phyloP scores from a whole-genome alignment of 2,797 vertebrate species.

The Syngnathus rostellatus region DNA sequence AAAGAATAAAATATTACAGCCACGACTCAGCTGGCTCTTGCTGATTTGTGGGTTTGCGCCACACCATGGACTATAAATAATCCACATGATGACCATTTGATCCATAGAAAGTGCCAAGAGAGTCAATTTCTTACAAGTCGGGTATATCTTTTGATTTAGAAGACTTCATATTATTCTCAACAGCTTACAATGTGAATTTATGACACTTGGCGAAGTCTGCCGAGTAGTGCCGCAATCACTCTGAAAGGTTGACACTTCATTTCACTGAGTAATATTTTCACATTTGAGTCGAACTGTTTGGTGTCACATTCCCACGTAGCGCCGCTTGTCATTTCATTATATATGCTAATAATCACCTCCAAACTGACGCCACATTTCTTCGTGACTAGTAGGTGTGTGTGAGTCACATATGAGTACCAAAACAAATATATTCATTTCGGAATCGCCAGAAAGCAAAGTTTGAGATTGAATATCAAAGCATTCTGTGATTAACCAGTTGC shows the following conservation, averaged over 20 bases:
- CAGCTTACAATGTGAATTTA: conserved; percentile 15
- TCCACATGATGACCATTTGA: conserved; percentile 21
- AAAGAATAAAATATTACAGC: conserved; percentile 8
- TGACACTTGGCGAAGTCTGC: neutral
- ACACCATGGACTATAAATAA: conserved; percentile 27
- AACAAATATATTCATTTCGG: neutral
- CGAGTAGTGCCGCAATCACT: neutral
- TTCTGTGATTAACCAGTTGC: neutral
- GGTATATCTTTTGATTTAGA: conserved; percentile 43
- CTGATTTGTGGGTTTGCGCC: neutral
- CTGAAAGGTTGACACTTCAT: neutral
- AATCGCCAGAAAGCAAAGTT: neutral
- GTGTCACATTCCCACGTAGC: neutral
- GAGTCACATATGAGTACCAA: neutral
- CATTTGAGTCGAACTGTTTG: neutral
- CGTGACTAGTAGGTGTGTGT: neutral
- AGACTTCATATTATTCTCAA: conserved; percentile 22
- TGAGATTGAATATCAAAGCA: neutral
- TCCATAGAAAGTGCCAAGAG: conserved; percentile 19
- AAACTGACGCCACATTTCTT: neutral
- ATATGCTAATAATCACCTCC: neutral
- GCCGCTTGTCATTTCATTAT: neutral
- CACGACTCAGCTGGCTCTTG: neutral
- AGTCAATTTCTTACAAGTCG: conserved; percentile 33
- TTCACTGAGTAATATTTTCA: neutral